Conservation (phyloP, 2,797 vertebrate species). For the Mus minutoides region DNA sequence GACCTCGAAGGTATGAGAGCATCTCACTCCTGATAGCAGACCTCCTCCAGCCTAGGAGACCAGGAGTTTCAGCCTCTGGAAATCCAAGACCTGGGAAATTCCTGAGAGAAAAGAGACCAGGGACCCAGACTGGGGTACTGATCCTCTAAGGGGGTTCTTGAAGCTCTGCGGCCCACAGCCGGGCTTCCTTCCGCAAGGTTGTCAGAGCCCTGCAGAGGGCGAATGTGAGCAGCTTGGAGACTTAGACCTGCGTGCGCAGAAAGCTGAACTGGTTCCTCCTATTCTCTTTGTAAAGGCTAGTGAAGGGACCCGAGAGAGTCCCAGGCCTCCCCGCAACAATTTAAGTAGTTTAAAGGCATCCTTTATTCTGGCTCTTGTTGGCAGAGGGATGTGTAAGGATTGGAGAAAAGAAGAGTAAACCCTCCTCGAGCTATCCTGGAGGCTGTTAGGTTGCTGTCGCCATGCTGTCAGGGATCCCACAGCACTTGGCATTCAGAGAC, state of each 20-base stretch:
- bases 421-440: background rate
- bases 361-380: background rate
- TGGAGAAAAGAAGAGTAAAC: background rate
- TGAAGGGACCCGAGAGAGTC: no score
- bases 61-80: background rate
- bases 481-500: background rate
- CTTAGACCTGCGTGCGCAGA: background rate
- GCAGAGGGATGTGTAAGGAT: background rate
- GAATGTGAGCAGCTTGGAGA: background rate
- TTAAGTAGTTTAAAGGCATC: background rate
- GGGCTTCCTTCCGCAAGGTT: background rate
- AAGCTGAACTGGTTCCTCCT: background rate
- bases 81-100: background rate
- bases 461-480: rapidly evolving
- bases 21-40: background rate
- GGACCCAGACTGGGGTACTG: no score
- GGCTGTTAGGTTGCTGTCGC: background rate
- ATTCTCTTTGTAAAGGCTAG: background rate
- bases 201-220: background rate
- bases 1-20: background rate
- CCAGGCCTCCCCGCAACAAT: background rate
- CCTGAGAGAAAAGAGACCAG: background rate
- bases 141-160: no score
- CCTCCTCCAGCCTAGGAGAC: rapidly evolving
- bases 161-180: background rate